Conservation (phyloP, 2,888 invertebrate genomes). For the Galerucella pusilla region DNA sequence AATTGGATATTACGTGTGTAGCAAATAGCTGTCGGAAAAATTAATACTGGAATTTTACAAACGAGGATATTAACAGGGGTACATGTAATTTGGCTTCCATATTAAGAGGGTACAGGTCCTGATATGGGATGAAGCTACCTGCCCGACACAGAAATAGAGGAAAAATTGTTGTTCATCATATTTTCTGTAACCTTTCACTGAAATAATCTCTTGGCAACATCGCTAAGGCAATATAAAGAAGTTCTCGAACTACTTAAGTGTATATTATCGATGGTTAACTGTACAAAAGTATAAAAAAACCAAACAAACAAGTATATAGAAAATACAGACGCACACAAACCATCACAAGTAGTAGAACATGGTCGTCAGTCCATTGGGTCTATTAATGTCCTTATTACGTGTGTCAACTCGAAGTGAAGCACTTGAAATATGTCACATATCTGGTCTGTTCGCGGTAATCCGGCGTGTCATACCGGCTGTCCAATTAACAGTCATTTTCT, state of each 20-base stretch:
- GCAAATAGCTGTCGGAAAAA: background rate
- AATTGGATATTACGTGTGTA: background rate
- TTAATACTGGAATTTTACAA: no score
- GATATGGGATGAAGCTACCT: no score
- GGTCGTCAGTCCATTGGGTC: conserved; percentile 48
- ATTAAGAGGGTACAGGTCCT: no score
- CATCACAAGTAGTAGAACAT: conserved; percentile 34
- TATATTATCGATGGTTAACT: no score
- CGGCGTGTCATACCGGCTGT: conserved; percentile 59
- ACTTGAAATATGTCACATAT: conserved; percentile 62
- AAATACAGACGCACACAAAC: conserved; percentile 17
- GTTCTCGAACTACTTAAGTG: no score
- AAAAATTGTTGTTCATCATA: no score
- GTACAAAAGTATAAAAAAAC: background rate
- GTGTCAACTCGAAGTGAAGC: conserved; percentile 55
- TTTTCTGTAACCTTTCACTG: no score
- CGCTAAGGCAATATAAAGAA: no score
- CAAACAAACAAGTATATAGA: conserved; percentile 1
- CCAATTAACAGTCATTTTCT: conserved; percentile 59
- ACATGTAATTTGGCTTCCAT: no score
- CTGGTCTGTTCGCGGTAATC: conserved; percentile 59
- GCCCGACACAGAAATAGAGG: no score
- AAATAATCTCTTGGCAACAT: no score
- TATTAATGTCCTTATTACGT: conserved; percentile 59
- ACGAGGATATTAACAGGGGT: no score